These are phyloP conservation scores for Halocynthia roretzi DNA, from an alignment of 23 tunicate genomes.

Conservation along the genomic window DNA sequence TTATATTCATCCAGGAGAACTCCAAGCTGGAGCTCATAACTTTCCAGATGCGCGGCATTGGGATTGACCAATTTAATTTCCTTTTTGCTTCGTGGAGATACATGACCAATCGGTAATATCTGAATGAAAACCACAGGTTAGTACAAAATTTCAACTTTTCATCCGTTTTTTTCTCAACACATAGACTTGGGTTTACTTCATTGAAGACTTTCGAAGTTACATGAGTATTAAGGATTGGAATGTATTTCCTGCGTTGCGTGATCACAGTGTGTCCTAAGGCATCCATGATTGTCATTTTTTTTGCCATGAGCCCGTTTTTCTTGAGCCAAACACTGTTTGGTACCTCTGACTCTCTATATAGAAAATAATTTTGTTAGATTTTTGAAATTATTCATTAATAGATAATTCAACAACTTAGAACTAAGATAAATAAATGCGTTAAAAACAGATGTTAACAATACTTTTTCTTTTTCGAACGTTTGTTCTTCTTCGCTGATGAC, in stretches of 20 bases:
- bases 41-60: constrained; percentile 74
- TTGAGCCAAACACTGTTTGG: constrained; percentile 76
- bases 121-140: background rate
- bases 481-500: background rate
- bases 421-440: background rate
- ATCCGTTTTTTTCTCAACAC: background rate
- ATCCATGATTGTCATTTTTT: constrained; percentile 77
- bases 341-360: constrained; percentile 16
- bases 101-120: constrained; percentile 92
- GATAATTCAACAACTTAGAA: background rate
- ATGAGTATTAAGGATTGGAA: constrained; percentile 64
- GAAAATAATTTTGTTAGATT: background rate
- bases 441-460: background rate
- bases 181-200: constrained; percentile 48
- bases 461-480: background rate
- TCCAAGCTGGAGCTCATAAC: constrained; percentile 34
- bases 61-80: constrained; percentile 80
- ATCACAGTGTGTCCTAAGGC: constrained; percentile 66
- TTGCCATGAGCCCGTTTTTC: constrained; percentile 48
- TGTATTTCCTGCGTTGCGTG: constrained; percentile 52
- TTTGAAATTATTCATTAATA: background rate
- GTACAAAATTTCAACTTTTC: background rate
- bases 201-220: constrained; percentile 88
- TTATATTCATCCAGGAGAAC: constrained; percentile 34
- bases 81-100: constrained; percentile 55